Base-by-base conservation (phyloP, 2,797 vertebrate species). In the Alcedo quadribrachys region DNA sequence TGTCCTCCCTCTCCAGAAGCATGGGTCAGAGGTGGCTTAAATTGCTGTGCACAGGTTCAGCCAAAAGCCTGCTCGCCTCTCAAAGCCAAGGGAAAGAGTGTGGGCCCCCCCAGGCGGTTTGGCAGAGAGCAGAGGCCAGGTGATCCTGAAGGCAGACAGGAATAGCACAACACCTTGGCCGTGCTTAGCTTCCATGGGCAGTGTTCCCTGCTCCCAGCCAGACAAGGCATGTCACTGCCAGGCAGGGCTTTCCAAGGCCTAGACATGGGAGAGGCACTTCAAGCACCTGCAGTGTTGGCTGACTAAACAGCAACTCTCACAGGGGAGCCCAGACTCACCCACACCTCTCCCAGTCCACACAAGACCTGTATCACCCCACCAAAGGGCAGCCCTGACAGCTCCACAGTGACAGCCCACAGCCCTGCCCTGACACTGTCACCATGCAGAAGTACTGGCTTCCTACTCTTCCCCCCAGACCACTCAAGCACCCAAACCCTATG, bases 101-200 rank as follows among this genome's bases (percentile, higher is more conserved):
- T 33, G 0, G 0, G 14, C 61, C 43, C 37, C 5, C 5, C 0
- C 0, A 0, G 48, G 24, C 0, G 0, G 24, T 48, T 40, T 9
- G 19, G 58, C 22, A 35, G 0, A 0, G 20, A 12, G 50, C 1
- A 0, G 42, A 32, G 30, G 20, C 57, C 32, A 54, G 78, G 61
- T 5, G 27, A 88, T 66, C 57, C 61, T 25, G 28, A 35, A 0
- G 4, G 48, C 32, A 28, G 4, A 27, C 2, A 1, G 0, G 2
- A 84, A 33, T 2, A 19, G 35, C 62, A 14, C 5, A 12, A 1
- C 25, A 27, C 35, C 40, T 25, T 22, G 40, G 43, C 65, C 1
- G 0, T 3, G 43, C 35, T 73, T 13, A 1, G 33, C 85, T 73
- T 18, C 0, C 1, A 32, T 1, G 4, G 50, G 42, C 42, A 68